Evolutionary conservation across 1,140 invertebrate species (phyloP), one percentile per base, ranked within the genome.

Genomic region (Drosophila leontia): DNA sequence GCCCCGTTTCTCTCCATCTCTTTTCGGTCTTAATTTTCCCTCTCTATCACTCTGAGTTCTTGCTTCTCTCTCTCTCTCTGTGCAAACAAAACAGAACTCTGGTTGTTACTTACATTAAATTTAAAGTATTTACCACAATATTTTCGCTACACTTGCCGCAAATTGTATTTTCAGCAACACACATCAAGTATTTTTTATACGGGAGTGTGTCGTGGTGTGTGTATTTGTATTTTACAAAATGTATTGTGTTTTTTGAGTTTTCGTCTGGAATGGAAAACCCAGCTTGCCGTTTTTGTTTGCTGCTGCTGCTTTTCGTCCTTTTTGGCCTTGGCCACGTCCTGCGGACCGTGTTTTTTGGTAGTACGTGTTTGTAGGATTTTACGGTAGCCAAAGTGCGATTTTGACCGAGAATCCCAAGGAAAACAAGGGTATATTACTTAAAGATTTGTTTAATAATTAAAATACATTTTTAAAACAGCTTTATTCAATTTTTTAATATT

Each of bases 111-210:
- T 78, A 78, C 61, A 84, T 84, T 84, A 85, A 81, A 85, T 86
- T 85, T 81, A 85, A 84, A 84, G 82, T 81, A 84, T 86, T 84
- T 86, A 78, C 63, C 68, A 69, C 78, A 85, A 82, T 84, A 81
- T 85, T 84, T 84, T 85, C 74, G 82, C 82, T 84, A 85, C 82
- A 84, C 82, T 84, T 84, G 75, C 63, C 61, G 41, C 41, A 74
- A 84, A 84, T 69, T 85, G 82, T 85, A 69, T 84, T 84, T 81
- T 51, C 75, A 51, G 55, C 41, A 23, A 15, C 35, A 41, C 59
- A 64, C 37, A 45, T 70, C 32, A 68, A 70, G 63, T 53, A 68
- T 41, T 37, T 37, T 48, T 29, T 44, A 8, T 7, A 34, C 13
- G 37, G 11, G n/a, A n/a, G 56, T 64, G 35, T 23, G 42, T 29